Conservation (phyloP, 2,888 invertebrate genomes). For the Leistus spinibarbis region DNA sequence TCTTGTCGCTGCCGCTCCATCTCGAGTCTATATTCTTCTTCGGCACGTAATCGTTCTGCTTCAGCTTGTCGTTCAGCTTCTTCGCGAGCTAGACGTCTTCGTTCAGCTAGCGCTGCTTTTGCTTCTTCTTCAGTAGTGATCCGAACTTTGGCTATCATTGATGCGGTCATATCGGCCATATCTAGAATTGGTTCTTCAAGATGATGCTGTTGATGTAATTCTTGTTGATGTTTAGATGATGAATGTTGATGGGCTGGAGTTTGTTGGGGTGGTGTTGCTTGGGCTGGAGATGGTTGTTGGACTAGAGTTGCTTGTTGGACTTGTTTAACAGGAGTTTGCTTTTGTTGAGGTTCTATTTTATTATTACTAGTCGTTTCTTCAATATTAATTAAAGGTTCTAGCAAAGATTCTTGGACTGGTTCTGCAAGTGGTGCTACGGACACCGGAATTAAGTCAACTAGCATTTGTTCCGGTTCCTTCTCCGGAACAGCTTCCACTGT, state of each 20-base stretch:
- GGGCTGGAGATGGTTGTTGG: not conserved
- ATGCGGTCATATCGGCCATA: conserved; percentile 59
- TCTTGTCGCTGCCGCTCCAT: conserved; percentile 74
- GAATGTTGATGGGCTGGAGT: conserved; percentile 23
- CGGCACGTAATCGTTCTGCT: conserved; percentile 74
- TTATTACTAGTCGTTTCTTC: conserved; percentile 9
- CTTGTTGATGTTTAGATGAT: conserved; percentile 20
- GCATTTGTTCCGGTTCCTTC: not conserved
- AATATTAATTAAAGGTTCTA: not conserved
- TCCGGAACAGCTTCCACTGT: not conserved
- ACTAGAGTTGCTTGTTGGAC: not conserved
- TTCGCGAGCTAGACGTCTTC: conserved; percentile 84
- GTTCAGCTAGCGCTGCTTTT: conserved; percentile 91
- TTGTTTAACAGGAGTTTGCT: conserved; percentile 4
- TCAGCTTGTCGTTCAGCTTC: conserved; percentile 92
- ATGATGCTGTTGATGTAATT: not conserved
- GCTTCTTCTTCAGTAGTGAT: conserved; percentile 92
- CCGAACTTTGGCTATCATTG: conserved; percentile 69
- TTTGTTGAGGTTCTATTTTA: not conserved
- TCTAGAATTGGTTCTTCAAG: conserved; percentile 43
- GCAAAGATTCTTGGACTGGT: conserved; percentile 16
- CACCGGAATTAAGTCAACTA: not conserved
- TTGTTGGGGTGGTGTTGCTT: not conserved
- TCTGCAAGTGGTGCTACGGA: not conserved
- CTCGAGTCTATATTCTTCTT: conserved; percentile 76